These are phyloP conservation scores for Agrotis puta DNA, from an alignment of 2,888 invertebrate species.

Conservation along the genomic window DNA sequence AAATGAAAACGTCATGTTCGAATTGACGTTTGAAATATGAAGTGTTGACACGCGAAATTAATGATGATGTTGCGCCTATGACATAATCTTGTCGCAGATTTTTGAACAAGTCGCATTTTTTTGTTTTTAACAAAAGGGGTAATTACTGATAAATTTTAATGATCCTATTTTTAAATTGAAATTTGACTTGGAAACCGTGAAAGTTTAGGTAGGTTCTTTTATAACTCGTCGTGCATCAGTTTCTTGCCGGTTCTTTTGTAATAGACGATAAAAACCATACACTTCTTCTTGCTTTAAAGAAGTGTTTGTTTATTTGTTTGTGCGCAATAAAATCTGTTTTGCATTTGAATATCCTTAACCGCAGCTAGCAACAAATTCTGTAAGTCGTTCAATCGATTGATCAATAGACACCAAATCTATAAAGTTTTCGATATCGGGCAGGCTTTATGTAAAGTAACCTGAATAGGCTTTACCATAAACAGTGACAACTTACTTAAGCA, in stretches of 20 bases:
- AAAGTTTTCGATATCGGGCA: conserved; percentile 22
- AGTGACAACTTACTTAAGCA: conserved; percentile 42
- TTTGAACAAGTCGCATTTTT: neutral
- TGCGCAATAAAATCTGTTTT: neutral
- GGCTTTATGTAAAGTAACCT: conserved; percentile 34
- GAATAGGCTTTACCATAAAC: conserved; percentile 37
- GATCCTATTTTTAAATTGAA: no score
- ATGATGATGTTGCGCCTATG: conserved; percentile 15
- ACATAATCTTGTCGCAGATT: conserved; percentile 1
- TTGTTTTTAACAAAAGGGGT: conserved; percentile 17
- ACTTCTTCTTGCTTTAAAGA: no score
- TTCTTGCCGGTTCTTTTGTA: neutral
- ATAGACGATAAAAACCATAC: neutral
- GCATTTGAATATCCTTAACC: neutral
- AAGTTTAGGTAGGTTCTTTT: neutral
- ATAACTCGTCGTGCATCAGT: neutral
- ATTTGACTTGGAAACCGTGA: neutral
- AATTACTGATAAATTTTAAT: neutral
- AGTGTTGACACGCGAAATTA: conserved; percentile 37
- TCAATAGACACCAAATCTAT: conserved; percentile 29
- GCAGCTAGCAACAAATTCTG: neutral
- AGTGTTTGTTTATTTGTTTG: neutral
- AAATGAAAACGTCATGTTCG: conserved; percentile 29
- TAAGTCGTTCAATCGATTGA: conserved; percentile 19
- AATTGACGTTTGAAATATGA: conserved; percentile 52